These are phyloP conservation scores for Serranus cabrilla DNA, from an alignment of 2,797 vertebrate genomes.

Conservation along the genomic window DNA sequence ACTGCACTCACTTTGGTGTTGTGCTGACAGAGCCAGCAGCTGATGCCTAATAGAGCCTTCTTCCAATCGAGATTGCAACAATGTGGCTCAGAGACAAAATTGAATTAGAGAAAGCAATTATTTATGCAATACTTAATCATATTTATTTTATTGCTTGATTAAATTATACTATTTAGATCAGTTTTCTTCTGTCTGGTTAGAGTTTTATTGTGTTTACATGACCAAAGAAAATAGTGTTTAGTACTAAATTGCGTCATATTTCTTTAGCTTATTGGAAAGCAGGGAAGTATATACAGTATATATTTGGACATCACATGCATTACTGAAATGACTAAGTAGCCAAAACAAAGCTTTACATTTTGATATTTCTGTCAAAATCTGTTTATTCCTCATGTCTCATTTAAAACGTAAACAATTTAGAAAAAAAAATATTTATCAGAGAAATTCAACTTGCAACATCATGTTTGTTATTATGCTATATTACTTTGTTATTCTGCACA, in stretches of 20 bases:
- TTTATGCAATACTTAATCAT: conserved; percentile 7
- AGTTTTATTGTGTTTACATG: neutral
- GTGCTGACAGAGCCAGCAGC: conserved; percentile 26
- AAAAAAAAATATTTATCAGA: too few species aligned
- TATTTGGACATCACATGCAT: neutral
- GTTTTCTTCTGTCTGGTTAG: neutral
- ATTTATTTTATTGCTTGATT: conserved; percentile 6
- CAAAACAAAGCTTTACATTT: too few species aligned
- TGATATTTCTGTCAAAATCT: too few species aligned
- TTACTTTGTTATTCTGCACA: too few species aligned
- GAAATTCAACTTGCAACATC: too few species aligned
- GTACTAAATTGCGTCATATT: neutral
- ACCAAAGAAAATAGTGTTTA: neutral
- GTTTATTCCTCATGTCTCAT: too few species aligned
- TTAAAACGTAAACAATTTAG: too few species aligned
- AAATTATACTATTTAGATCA: neutral
- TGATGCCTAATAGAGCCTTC: conserved; percentile 25
- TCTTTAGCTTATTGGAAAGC: neutral
- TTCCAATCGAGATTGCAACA: conserved; percentile 41
- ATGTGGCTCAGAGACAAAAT: neutral
- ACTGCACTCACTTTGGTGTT: conserved; percentile 53
- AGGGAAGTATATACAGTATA: neutral
- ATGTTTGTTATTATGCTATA: too few species aligned
- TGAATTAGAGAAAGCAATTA: conserved; percentile 6
- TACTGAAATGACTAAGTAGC: neutral